phyloP scores from a whole-genome alignment of 2,797 vertebrate genomes.

The Pantherophis vulpinus region DNA sequence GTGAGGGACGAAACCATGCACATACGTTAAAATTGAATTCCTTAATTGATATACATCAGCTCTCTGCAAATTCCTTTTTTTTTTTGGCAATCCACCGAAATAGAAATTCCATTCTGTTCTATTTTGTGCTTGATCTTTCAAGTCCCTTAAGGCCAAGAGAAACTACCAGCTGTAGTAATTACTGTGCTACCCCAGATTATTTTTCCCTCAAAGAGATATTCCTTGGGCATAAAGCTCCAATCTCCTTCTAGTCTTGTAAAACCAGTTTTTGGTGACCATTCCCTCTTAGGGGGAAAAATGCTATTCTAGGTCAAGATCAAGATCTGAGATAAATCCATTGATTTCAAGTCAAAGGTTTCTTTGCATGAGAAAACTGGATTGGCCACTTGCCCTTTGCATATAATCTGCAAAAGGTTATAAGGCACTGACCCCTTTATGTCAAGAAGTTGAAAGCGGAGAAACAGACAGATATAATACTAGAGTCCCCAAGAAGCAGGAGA shows the following conservation, averaged over 20 bases:
- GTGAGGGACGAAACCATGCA: neutral
- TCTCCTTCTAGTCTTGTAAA: constrained; percentile 1
- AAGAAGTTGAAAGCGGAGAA: neutral
- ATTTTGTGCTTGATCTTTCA: neutral
- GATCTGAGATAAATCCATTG: neutral
- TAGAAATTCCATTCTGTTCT: neutral
- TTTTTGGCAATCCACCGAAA: neutral
- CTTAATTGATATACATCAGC: neutral
- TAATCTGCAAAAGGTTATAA: neutral
- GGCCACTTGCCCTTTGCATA: neutral
- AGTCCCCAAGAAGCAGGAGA: neutral
- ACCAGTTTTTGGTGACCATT: neutral
- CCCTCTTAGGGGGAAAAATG: neutral
- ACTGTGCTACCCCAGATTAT: neutral
- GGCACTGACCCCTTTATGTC: neutral
- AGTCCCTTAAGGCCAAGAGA: neutral
- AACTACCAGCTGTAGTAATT: neutral
- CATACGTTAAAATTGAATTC: neutral
- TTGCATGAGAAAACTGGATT: neutral
- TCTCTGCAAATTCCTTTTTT: neutral
- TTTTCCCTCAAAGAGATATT: neutral
- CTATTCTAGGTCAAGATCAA: constrained; percentile 11
- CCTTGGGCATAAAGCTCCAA: neutral
- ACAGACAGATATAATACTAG: neutral
- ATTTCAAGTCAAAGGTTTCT: neutral